phyloP scores from a whole-genome alignment of 2,797 vertebrate genomes.

The Enteromius fasciolatus region DNA sequence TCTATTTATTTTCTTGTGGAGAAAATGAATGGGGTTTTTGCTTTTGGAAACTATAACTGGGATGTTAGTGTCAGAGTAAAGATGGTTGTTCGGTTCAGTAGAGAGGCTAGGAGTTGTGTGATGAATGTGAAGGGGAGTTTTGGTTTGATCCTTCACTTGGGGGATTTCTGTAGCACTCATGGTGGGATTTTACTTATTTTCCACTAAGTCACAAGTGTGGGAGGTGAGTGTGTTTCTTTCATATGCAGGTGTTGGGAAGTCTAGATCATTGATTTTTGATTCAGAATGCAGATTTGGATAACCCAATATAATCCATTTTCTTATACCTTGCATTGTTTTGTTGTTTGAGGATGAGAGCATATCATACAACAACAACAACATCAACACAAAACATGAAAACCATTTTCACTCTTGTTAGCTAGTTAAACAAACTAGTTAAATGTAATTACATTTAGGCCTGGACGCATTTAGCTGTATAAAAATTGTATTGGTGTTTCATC shows the following conservation, averaged over 20 bases:
- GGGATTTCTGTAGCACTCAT: not conserved
- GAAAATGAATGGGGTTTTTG: not conserved
- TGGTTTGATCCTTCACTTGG: not conserved
- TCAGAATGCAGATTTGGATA: not conserved
- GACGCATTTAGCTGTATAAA: too few relatives aligned
- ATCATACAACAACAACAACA: not conserved
- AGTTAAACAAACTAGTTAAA: too few relatives aligned
- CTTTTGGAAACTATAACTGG: not conserved
- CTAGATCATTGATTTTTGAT: slow-evolving; percentile 3
- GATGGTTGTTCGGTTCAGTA: not conserved
- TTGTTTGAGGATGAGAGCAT: not conserved
- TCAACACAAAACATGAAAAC: too few relatives aligned
- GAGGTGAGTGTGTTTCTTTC: not conserved
- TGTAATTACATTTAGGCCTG: too few relatives aligned
- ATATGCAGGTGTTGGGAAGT: not conserved
- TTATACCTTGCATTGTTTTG: not conserved
- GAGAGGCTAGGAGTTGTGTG: not conserved
- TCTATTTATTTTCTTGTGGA: not conserved
- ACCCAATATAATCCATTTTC: not conserved
- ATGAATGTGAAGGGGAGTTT: slow-evolving; percentile 9
- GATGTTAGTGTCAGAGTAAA: not conserved
- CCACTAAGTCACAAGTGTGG: not conserved
- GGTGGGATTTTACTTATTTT: not conserved
- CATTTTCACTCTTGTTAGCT: too few relatives aligned
- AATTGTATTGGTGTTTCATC: too few relatives aligned